Percentiles rank a stretch among this genome's conserved stretches.
phyloP scores from a whole-genome alignment of 92 coral and sea anemone genomes.

The Blastomussa wellsi region DNA sequence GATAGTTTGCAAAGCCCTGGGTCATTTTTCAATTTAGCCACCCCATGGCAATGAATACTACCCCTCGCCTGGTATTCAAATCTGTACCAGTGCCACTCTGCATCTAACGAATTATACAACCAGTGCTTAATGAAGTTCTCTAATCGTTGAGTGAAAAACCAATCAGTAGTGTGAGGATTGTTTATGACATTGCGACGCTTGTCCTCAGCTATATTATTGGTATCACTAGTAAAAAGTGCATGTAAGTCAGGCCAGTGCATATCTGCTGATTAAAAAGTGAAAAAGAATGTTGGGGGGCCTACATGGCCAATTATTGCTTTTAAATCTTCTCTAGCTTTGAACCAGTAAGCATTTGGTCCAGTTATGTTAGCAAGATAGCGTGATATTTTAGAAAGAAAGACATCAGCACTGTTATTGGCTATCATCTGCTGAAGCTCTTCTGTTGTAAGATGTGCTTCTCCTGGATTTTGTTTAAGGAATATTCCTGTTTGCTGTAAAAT shows the following conservation, averaged over 20 bases:
- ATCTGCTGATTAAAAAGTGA: slow-evolving; percentile 59
- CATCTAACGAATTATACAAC: slow-evolving; percentile 75
- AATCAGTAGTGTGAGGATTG: slow-evolving; percentile 49
- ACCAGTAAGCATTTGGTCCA: too few species aligned
- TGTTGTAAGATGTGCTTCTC: too few species aligned
- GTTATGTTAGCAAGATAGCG: too few species aligned
- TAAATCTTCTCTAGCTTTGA: too few species aligned
- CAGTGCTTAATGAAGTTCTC: too few species aligned
- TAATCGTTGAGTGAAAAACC: too few species aligned
- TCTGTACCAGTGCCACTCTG: slow-evolving; percentile 83
- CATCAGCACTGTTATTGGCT: slow-evolving; percentile 22
- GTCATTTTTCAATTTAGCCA: too few species aligned
- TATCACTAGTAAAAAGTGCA: slow-evolving; percentile 29
- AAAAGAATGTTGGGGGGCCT: slow-evolving; percentile 64
- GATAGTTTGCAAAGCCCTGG: slow-evolving; percentile 63
- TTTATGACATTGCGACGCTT: slow-evolving; percentile 44
- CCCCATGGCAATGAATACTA: too few species aligned
- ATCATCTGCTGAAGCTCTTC: slow-evolving; percentile 56
- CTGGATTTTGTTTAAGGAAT: too few species aligned
- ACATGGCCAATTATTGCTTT: slow-evolving; percentile 47
- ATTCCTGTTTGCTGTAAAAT: too few species aligned
- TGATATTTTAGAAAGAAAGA: slow-evolving; percentile 49
- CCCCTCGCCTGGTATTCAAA: slow-evolving; percentile 81
- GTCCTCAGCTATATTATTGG: slow-evolving; percentile 15
- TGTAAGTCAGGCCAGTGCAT: too few species aligned